These are phyloP conservation scores for Podarcis cretensis DNA, from an alignment of 2,113 vertebrate genomes.

Conservation along the genomic window DNA sequence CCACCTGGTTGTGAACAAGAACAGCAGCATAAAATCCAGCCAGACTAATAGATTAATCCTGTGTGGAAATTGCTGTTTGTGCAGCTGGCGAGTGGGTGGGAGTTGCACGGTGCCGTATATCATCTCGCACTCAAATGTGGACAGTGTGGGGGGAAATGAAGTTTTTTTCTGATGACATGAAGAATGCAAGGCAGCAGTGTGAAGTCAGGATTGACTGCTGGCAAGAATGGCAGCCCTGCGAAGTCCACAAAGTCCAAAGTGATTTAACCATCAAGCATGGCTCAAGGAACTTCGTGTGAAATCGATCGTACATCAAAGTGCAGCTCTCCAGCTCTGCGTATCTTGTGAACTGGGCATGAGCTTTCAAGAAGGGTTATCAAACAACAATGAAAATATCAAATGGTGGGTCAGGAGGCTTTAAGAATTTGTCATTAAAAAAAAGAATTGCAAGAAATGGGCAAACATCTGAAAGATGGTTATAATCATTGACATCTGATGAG, in stretches of 20 bases:
- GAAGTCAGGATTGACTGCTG: not conserved
- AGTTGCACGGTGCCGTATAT: not conserved
- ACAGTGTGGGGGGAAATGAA: not conserved
- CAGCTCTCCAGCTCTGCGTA: not conserved
- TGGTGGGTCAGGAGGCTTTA: too few relatives aligned
- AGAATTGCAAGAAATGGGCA: too few relatives aligned
- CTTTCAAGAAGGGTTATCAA: too few relatives aligned
- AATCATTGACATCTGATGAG: too few relatives aligned
- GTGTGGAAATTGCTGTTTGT: not conserved
- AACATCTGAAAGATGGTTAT: too few relatives aligned
- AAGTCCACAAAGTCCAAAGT: not conserved
- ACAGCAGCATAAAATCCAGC: not conserved
- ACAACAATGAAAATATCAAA: too few relatives aligned
- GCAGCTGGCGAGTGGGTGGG: not conserved
- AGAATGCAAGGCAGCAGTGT: conserved; percentile 7
- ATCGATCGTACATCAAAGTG: not conserved
- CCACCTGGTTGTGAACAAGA: not conserved
- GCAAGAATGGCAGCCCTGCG: not conserved
- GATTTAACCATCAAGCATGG: not conserved
- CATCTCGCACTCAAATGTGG: not conserved
- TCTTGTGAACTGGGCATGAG: not conserved
- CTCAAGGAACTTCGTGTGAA: not conserved
- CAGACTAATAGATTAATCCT: not conserved
- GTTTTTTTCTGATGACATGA: not conserved
- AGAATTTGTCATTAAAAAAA: too few relatives aligned